These are phyloP conservation scores for Butorides virescens DNA, from an alignment of 2,113 vertebrate species.

Conservation along the genomic window DNA sequence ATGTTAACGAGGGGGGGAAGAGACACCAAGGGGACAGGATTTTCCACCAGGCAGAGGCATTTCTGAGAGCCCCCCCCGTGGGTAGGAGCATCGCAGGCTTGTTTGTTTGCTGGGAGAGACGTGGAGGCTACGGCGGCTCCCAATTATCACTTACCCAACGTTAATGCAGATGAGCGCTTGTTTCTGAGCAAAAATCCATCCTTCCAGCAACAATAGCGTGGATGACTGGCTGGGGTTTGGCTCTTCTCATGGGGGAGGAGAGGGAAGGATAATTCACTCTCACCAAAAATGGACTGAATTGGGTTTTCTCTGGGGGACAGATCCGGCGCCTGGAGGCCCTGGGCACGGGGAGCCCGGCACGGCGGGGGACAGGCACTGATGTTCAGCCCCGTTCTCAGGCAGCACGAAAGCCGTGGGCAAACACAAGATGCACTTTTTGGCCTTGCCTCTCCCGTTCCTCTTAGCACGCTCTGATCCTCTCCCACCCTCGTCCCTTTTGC, in stretches of 20 bases:
- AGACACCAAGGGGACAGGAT: neutral
- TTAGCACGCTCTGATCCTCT: neutral
- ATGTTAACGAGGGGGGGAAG: neutral
- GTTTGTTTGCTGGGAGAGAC: neutral
- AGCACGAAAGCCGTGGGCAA: fast-evolving
- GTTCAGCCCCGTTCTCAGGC: neutral
- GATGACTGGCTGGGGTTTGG: neutral
- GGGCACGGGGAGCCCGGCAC: neutral
- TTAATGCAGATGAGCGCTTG: neutral
- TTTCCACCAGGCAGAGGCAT: neutral
- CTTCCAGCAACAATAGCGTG: neutral
- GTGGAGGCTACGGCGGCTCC: neutral
- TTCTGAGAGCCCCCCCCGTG: neutral
- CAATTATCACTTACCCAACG: neutral
- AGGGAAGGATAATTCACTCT: neutral
- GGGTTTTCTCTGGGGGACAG: neutral
- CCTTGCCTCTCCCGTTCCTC: neutral
- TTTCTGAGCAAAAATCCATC: neutral
- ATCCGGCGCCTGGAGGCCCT: neutral
- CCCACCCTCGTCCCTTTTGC: neutral
- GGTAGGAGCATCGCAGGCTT: neutral
- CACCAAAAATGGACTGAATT: neutral
- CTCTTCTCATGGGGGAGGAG: neutral
- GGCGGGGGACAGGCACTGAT: fast-evolving
- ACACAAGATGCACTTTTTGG: neutral